Percentiles rank a stretch among this genome's conserved stretches.
These are phyloP conservation scores for Sarcophaga peregrina DNA, from an alignment of 1,140 invertebrate species.

Conservation along the genomic window DNA sequence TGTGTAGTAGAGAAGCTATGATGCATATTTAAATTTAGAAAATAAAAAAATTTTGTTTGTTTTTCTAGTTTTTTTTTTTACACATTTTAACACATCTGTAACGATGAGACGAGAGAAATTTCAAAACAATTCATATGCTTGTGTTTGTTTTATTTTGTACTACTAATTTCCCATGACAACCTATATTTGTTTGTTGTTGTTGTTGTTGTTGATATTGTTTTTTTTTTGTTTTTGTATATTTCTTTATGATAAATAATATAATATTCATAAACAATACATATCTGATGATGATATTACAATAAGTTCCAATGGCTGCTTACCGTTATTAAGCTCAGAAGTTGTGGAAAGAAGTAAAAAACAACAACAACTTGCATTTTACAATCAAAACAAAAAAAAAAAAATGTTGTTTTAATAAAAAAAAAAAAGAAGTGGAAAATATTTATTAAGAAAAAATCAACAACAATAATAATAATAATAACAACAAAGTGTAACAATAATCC, in stretches of 20 bases:
- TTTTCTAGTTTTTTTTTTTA: not conserved
- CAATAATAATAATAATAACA: not conserved
- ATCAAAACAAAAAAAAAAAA: not conserved
- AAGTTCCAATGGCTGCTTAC: slow-evolving; percentile 39
- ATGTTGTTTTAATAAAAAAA: slow-evolving; percentile 29
- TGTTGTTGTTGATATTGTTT: not conserved
- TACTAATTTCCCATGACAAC: not conserved
- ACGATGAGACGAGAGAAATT: not conserved
- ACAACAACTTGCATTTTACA: not conserved
- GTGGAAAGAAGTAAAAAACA: not conserved
- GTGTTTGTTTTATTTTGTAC: too few species aligned
- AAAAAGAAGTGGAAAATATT: not conserved
- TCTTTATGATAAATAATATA: slow-evolving; percentile 18
- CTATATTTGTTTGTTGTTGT: not conserved
- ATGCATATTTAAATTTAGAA: too few species aligned
- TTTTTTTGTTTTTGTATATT: too few species aligned
- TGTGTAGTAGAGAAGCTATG: too few species aligned
- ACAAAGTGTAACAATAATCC: slow-evolving; percentile 38
- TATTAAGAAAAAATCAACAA: not conserved
- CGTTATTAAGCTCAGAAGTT: not conserved
- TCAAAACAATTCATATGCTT: slow-evolving; percentile 1
- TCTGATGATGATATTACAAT: slow-evolving; percentile 41
- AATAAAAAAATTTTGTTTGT: too few species aligned
- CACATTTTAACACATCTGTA: not conserved
- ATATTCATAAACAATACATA: slow-evolving; percentile 1